Evolutionary conservation across 2,797 vertebrate species (phyloP).

Genomic region (Sebastiscus albofasciatus): DNA sequence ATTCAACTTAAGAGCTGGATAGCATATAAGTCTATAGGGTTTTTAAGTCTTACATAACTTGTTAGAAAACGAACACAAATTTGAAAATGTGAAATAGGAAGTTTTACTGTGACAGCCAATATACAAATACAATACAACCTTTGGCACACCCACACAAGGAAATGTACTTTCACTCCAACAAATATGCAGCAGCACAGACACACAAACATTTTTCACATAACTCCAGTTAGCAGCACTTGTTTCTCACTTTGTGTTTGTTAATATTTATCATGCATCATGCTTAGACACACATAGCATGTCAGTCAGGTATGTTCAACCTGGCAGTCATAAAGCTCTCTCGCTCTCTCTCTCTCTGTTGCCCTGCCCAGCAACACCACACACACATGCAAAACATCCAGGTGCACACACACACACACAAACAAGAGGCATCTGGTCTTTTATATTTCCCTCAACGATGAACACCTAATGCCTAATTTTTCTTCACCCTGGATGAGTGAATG

Average conservation of each 20-base stretch:
- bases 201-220: slow-evolving; percentile 37
- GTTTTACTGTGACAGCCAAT: neutral
- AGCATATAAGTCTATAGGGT: neutral
- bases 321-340: slow-evolving; percentile 18
- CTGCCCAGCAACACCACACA: slow-evolving; percentile 15
- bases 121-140: neutral
- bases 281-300: slow-evolving; percentile 39
- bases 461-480: neutral
- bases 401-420: neutral
- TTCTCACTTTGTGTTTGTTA: slow-evolving; percentile 31
- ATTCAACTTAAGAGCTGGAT: neutral
- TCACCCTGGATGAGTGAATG: neutral
- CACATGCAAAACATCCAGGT: neutral
- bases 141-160: slow-evolving; percentile 22
- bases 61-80: neutral
- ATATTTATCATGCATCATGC: slow-evolving; percentile 41
- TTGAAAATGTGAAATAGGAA: neutral
- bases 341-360: neutral
- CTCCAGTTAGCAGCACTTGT: slow-evolving; percentile 46
- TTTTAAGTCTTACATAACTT: neutral
- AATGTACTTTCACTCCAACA: slow-evolving; percentile 48
- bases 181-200: slow-evolving; percentile 20
- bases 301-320: slow-evolving; percentile 53
- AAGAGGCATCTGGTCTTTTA: slow-evolving; percentile 10
- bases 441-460: neutral